Percentiles rank a stretch among this genome's conserved stretches.
phyloP scores from a whole-genome alignment of 2,888 invertebrate species.

The Loripinus fragilis region DNA sequence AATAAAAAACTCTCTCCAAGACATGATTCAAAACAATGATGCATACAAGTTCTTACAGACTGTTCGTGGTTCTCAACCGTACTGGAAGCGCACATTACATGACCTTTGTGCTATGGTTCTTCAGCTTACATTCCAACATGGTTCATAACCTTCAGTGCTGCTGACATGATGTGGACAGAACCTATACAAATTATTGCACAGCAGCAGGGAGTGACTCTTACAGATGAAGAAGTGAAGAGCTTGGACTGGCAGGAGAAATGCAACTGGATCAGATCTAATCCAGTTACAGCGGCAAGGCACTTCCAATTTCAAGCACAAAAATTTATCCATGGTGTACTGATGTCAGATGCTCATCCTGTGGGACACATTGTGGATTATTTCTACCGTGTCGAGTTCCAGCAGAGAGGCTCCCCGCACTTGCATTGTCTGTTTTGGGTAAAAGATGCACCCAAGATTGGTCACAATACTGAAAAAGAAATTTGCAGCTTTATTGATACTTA shows the following conservation, averaged over 20 bases:
- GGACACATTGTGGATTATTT: slow-evolving; percentile 53
- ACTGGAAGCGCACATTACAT: slow-evolving; percentile 28
- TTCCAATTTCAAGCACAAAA: slow-evolving; percentile 35
- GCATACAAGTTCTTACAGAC: slow-evolving; percentile 27
- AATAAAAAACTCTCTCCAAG: not conserved
- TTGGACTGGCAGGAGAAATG: slow-evolving; percentile 53
- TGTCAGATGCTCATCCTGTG: slow-evolving; percentile 30
- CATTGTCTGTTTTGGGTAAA: not conserved
- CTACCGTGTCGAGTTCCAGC: slow-evolving; percentile 50
- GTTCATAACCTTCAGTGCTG: slow-evolving; percentile 34
- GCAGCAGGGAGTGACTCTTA: slow-evolving; percentile 19
- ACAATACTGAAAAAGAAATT: too few species aligned
- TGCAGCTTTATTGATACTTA: too few species aligned
- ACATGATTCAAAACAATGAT: slow-evolving; percentile 27
- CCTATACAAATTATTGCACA: slow-evolving; percentile 19
- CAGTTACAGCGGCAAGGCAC: slow-evolving; percentile 57
- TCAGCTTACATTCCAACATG: slow-evolving; percentile 37
- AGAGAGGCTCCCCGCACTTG: slow-evolving; percentile 48
- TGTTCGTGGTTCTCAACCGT: slow-evolving; percentile 41
- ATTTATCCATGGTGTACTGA: slow-evolving; percentile 31
- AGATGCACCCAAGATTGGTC: too few species aligned
- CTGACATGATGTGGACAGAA: slow-evolving; percentile 48
- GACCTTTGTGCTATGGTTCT: slow-evolving; percentile 47
- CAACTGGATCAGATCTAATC: slow-evolving; percentile 51
- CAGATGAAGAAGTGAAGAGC: slow-evolving; percentile 13